Percentiles rank a stretch among this genome's conserved stretches.
Conservation (phyloP, 2,797 vertebrate species). For the Falco biarmicus region DNA sequence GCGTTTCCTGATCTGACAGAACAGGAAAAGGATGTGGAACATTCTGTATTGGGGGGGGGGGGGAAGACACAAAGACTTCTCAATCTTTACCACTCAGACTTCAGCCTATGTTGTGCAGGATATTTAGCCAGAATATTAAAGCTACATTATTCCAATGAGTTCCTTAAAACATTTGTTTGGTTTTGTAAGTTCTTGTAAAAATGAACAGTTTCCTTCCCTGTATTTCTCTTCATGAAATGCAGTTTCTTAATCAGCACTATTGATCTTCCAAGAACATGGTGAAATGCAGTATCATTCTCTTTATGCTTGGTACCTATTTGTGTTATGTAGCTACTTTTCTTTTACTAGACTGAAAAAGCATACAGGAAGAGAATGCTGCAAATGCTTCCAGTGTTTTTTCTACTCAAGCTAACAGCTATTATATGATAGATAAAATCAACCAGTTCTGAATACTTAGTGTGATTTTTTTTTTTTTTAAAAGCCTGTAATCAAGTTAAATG, state of each 20-base stretch:
- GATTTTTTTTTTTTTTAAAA: background rate
- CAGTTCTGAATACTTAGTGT: background rate
- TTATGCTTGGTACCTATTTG: background rate
- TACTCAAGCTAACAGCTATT: background rate
- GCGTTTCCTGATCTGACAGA: background rate
- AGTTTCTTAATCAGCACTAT: background rate
- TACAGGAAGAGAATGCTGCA: background rate
- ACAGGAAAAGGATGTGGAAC: background rate
- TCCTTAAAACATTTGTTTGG: background rate
- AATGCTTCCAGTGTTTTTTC: background rate
- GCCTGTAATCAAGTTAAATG: background rate
- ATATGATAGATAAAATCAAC: background rate
- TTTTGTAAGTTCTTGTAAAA: background rate
- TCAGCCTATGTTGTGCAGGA: background rate
- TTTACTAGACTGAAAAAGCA: background rate
- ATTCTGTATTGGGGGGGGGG: background rate
- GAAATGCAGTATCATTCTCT: constrained; percentile 2
- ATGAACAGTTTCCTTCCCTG: background rate
- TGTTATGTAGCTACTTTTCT: background rate
- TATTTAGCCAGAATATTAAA: background rate
- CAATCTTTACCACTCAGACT: background rate
- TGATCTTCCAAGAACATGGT: background rate
- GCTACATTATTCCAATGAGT: background rate
- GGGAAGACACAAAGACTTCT: background rate
- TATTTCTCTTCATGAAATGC: background rate